phyloP scores from a whole-genome alignment of 2,113 vertebrate species.

The Pterocles burchelli region DNA sequence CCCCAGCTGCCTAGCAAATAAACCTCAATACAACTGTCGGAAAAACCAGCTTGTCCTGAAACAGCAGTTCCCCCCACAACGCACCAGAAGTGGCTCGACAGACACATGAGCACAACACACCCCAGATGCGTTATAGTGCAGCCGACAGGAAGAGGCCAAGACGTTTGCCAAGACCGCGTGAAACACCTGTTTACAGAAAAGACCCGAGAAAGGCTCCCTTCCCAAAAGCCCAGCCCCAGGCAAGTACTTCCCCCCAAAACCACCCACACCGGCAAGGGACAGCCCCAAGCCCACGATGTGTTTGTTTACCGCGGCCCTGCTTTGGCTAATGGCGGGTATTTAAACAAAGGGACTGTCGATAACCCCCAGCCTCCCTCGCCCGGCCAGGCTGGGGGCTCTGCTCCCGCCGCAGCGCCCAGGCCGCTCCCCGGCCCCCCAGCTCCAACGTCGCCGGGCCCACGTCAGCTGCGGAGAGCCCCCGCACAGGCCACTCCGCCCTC shows the following conservation, averaged over 20 bases:
- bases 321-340: background rate
- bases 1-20: background rate
- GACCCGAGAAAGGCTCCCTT: background rate
- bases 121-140: rapidly evolving
- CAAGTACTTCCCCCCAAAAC: rapidly evolving
- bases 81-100: background rate
- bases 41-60: background rate
- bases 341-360: rapidly evolving
- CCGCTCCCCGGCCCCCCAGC: background rate
- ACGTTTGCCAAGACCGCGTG: rapidly evolving
- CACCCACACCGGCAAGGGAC: too few species aligned
- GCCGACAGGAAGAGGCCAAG: background rate
- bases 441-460: background rate
- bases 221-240: background rate
- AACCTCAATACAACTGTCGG: rapidly evolving
- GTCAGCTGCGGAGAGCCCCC: background rate
- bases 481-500: background rate
- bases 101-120: background rate
- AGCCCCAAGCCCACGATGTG: rapidly evolving
- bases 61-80: background rate
- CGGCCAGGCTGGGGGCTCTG: too few species aligned
- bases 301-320: background rate
- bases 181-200: background rate
- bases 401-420: too few species aligned
- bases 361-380: too few species aligned